Conservation (phyloP, 2,113 vertebrate species). For the Gymnarchus niloticus region DNA sequence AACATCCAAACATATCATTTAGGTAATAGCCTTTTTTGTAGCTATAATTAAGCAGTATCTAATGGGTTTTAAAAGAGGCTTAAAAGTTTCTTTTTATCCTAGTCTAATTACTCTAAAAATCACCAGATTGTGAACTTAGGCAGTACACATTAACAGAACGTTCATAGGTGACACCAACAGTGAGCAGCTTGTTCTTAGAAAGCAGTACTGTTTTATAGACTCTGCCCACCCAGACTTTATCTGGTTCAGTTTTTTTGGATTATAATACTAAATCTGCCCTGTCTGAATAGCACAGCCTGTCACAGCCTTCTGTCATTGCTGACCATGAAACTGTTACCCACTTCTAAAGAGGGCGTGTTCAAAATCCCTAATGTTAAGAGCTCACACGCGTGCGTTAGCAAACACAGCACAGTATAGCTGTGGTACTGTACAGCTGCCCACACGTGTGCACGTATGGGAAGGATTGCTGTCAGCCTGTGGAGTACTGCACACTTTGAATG, state of each 20-base stretch:
- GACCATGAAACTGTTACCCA: not conserved
- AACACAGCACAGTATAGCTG: too few relatives aligned
- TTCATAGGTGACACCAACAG: conserved; percentile 15
- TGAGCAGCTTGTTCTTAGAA: not conserved
- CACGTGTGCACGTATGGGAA: not conserved
- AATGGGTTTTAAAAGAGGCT: conserved; percentile 32
- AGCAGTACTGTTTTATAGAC: not conserved
- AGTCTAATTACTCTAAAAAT: conserved; percentile 18
- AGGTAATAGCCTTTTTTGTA: conserved; percentile 38
- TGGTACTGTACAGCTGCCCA: not conserved
- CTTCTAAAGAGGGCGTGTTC: not conserved
- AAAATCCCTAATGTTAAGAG: too few relatives aligned
- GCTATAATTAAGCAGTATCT: conserved; percentile 42
- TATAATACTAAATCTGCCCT: conserved; percentile 7
- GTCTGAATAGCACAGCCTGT: not conserved
- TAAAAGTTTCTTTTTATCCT: conserved; percentile 26
- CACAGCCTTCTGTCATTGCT: not conserved
- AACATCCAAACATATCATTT: conserved; percentile 35
- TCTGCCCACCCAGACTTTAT: not conserved
- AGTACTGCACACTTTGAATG: too few relatives aligned
- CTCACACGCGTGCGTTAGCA: too few relatives aligned
- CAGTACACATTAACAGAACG: not conserved
- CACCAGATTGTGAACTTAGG: not conserved
- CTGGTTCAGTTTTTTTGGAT: not conserved
- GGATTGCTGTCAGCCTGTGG: not conserved